Evolutionary conservation across 2,888 invertebrate genomes (phyloP).

Genomic region (Scaptomyza flava): DNA sequence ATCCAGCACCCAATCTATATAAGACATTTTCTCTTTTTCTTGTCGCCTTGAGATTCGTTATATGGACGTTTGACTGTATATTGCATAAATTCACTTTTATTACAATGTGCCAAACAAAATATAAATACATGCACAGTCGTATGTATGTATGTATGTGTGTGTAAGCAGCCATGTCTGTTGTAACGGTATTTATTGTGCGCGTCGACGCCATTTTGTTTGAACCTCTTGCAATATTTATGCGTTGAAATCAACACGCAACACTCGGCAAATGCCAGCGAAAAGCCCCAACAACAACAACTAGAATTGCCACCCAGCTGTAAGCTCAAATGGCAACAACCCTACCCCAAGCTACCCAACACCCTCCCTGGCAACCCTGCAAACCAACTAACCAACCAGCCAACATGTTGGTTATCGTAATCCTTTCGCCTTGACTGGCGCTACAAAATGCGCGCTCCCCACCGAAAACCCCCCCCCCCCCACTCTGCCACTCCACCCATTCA

Average conservation of each 20-base stretch:
- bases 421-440: slow-evolving; percentile 72
- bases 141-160: background rate
- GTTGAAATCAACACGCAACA: slow-evolving; percentile 79
- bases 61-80: too few relatives aligned
- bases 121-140: background rate
- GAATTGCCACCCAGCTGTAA: slow-evolving; percentile 43
- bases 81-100: slow-evolving; percentile 80
- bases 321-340: slow-evolving; percentile 2
- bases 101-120: slow-evolving; percentile 53
- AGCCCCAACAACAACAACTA: slow-evolving; percentile 37
- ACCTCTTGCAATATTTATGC: slow-evolving; percentile 78
- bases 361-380: background rate
- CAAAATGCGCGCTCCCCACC: slow-evolving; percentile 49
- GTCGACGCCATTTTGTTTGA: slow-evolving; percentile 79
- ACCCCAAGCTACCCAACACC: background rate
- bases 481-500: accelerated
- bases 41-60: too few relatives aligned
- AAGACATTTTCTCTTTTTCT: too few relatives aligned
- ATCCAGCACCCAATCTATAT: too few relatives aligned
- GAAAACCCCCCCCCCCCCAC: too few relatives aligned
- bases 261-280: slow-evolving; percentile 51
- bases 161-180: slow-evolving; percentile 26
- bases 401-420: slow-evolving; percentile 74
- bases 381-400: slow-evolving; percentile 55
- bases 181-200: slow-evolving; percentile 73